These are phyloP conservation scores for Endotricha flammealis DNA, from an alignment of 2,888 invertebrate genomes.

Conservation along the genomic window DNA sequence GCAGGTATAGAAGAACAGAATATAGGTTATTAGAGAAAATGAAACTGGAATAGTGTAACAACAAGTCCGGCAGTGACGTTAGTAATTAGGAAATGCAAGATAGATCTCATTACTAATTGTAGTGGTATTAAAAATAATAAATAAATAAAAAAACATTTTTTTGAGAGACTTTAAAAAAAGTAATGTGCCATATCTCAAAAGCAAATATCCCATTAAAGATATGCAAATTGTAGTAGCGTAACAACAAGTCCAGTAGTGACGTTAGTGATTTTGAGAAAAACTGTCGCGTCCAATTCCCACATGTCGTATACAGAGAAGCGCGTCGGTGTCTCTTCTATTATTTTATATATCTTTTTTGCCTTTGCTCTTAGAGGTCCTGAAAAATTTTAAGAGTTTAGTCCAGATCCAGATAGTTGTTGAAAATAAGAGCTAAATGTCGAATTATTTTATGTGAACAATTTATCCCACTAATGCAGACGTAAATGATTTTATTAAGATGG, in stretches of 20 bases:
- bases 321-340: slow-evolving; percentile 47
- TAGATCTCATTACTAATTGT: too few species aligned
- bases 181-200: too few species aligned
- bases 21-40: slow-evolving; percentile 7
- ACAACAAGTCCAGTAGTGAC: slow-evolving; percentile 16
- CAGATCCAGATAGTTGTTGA: too few species aligned
- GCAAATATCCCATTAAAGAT: slow-evolving; percentile 18
- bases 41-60: slow-evolving; percentile 15
- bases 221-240: slow-evolving; percentile 20
- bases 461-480: too few species aligned
- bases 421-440: background rate
- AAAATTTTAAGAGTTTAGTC: too few species aligned
- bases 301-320: slow-evolving; percentile 23
- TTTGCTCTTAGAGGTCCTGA: slow-evolving; percentile 50
- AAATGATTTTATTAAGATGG: too few species aligned
- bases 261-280: slow-evolving; percentile 11
- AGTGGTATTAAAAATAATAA: too few species aligned
- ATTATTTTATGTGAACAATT: too few species aligned
- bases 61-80: slow-evolving; percentile 12
- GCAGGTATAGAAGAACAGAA: too few species aligned
- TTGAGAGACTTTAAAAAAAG: too few species aligned
- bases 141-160: too few species aligned
- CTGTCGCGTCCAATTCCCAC: slow-evolving; percentile 16
- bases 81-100: too few species aligned
- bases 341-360: slow-evolving; percentile 47